Percentiles rank a stretch among this genome's conserved stretches.
These are phyloP conservation scores for Notoglanidium macrostoma DNA, from an alignment of 2,797 vertebrate genomes.

Conservation along the genomic window DNA sequence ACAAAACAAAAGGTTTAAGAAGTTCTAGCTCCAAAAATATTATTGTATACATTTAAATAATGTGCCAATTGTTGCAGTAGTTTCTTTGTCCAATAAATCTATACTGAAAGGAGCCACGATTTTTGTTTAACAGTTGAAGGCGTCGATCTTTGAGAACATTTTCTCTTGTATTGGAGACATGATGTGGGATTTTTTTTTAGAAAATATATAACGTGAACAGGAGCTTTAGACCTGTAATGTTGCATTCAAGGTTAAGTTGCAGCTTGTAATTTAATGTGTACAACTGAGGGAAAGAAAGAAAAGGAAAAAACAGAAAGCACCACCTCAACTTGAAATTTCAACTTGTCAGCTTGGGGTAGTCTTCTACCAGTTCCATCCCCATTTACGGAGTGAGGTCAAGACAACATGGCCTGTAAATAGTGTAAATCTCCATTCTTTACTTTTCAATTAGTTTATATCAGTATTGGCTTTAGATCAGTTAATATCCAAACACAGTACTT, in stretches of 20 bases:
- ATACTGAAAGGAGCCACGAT: neutral
- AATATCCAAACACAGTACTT: neutral
- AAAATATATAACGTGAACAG: neutral
- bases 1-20: neutral
- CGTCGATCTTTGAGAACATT: neutral
- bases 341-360: neutral
- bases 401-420: neutral
- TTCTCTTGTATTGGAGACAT: neutral
- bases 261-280: neutral
- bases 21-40: neutral
- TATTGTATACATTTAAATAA: neutral
- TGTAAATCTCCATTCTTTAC: neutral
- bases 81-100: neutral
- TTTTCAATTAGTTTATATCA: neutral
- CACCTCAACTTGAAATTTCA: neutral
- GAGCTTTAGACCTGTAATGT: neutral
- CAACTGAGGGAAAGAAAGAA: too few relatives aligned
- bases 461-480: neutral
- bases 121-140: neutral
- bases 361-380: neutral
- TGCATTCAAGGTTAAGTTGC: neutral
- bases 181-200: neutral
- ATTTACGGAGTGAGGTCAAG: neutral
- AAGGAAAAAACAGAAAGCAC: neutral
- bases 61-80: neutral